These are phyloP conservation scores for Opisthocomus hoazin DNA, from an alignment of 2,113 vertebrate genomes.

Conservation along the genomic window DNA sequence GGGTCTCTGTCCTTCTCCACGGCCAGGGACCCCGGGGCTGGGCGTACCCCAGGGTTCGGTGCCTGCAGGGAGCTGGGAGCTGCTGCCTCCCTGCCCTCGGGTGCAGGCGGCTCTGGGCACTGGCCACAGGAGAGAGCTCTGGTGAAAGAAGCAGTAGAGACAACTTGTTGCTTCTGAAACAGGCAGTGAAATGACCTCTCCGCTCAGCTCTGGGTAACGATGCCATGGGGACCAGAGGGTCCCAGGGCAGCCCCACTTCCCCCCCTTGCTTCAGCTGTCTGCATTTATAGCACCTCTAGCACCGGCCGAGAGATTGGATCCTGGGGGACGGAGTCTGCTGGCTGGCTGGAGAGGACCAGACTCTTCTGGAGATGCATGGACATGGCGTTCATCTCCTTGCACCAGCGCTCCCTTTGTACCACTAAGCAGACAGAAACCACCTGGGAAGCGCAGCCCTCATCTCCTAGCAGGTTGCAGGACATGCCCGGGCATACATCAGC, in stretches of 20 bases:
- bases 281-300: not conserved
- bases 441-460: not conserved
- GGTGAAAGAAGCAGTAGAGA: not conserved
- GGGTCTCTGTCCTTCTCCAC: not conserved
- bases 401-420: rapidly evolving
- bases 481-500: not conserved
- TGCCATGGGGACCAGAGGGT: not conserved
- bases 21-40: no score
- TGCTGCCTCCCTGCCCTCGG: rapidly evolving
- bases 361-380: not conserved
- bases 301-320: not conserved
- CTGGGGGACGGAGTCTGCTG: rapidly evolving
- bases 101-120: not conserved
- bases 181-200: not conserved
- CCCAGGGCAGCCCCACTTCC: not conserved
- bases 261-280: rapidly evolving
- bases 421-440: not conserved
- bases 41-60: no score
- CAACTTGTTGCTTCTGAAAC: not conserved
- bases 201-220: rapidly evolving
- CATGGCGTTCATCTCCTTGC: not conserved
- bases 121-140: rapidly evolving
- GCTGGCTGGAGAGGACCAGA: not conserved
- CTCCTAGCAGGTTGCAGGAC: not conserved
- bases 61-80: not conserved